A percentile compares a stretch with the other conserved stretches of the same genome.
Conservation (phyloP, 1,140 invertebrate genomes). For the Apocrypta bakeri region DNA sequence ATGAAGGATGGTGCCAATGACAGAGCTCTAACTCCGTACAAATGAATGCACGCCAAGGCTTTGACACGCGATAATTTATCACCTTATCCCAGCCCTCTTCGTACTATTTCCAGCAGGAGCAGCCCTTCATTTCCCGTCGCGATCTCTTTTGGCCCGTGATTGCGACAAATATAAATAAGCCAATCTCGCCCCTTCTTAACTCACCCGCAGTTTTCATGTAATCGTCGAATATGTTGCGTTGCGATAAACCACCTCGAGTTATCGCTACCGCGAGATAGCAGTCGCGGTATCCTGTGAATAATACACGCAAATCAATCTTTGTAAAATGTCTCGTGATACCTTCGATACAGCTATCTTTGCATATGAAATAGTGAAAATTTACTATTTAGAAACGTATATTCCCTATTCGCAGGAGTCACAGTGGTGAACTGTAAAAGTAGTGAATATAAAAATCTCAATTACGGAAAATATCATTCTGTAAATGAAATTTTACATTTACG, state of each 20-base stretch:
- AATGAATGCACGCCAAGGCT: conserved; percentile 68
- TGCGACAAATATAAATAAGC: conserved; percentile 69
- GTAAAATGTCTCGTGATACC: background rate
- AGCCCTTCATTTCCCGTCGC: conserved; percentile 26
- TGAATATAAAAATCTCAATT: too few relatives aligned
- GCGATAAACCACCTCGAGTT: conserved; percentile 24
- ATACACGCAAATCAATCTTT: conserved; percentile 56
- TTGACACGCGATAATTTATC: conserved; percentile 69
- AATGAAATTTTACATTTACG: too few relatives aligned
- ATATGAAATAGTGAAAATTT: too few relatives aligned
- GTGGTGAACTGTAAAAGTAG: too few relatives aligned
- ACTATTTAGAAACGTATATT: too few relatives aligned
- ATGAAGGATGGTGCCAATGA: conserved; percentile 69
- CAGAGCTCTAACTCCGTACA: conserved; percentile 66
- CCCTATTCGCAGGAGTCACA: too few relatives aligned
- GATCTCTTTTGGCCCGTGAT: conserved; percentile 55
- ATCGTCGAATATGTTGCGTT: background rate
- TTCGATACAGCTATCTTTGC: background rate
- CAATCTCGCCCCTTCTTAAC: conserved; percentile 58
- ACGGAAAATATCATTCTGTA: too few relatives aligned
- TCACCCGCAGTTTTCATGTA: conserved; percentile 11
- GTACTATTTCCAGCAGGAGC: background rate
- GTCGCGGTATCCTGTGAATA: conserved; percentile 57
- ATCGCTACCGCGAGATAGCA: background rate
- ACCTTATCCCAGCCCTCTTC: conserved; percentile 48